Evolutionary conservation across 2,888 invertebrate genomes (phyloP).

Genomic region (Zaprionus bogoriensis): DNA sequence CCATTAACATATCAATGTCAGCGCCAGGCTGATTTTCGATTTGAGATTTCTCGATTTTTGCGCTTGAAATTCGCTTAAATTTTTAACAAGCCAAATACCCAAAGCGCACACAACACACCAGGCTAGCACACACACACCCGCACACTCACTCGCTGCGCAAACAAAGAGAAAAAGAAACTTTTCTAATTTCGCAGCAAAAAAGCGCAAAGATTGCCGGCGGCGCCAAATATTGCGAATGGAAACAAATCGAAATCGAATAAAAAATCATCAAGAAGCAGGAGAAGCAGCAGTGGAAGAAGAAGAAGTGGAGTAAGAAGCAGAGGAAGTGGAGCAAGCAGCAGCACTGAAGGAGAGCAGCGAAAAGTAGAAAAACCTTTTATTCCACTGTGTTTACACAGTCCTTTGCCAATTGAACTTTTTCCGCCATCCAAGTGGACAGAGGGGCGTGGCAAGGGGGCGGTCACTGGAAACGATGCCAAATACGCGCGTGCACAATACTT

Average conservation of each 20-base stretch:
- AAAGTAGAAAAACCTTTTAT: constrained; percentile 81
- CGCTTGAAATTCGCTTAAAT: constrained; percentile 75
- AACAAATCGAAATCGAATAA: constrained; percentile 51
- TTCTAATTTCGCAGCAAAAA: constrained; percentile 67
- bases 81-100: constrained; percentile 78
- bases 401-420: constrained; percentile 76
- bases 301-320: constrained; percentile 2
- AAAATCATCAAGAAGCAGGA: constrained; percentile 28
- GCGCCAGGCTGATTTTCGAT: constrained; percentile 43
- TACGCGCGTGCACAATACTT: constrained; percentile 75
- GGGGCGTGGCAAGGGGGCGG: background rate
- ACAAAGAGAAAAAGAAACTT: constrained; percentile 60
- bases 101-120: constrained; percentile 54
- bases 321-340: background rate
- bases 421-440: constrained; percentile 12
- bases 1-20: constrained; percentile 78
- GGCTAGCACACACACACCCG: background rate
- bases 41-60: constrained; percentile 42
- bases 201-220: constrained; percentile 59
- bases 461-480: constrained; percentile 10
- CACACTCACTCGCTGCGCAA: background rate
- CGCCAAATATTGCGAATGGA: constrained; percentile 43
- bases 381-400: constrained; percentile 77
- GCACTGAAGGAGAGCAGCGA: constrained; percentile 28
- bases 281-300: constrained; percentile 3